Conservation (phyloP, 2,113 vertebrate genomes). For the Brachirus orientalis region DNA sequence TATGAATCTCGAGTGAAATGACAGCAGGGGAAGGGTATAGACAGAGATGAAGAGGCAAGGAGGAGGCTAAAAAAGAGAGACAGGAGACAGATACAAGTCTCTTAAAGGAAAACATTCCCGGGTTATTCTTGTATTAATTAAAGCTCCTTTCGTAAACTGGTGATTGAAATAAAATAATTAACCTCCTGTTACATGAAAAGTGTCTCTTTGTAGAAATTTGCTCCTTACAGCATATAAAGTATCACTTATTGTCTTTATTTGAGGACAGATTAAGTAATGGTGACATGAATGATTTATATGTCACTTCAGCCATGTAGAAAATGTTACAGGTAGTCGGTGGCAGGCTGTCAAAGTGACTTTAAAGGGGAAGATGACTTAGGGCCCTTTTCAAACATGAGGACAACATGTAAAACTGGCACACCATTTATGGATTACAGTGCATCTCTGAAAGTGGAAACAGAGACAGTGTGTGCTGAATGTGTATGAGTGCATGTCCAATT, state of each 20-base stretch:
- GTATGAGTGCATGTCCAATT: constrained; percentile 65
- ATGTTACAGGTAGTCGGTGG: constrained; percentile 16
- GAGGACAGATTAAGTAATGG: not conserved
- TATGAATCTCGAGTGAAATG: constrained; percentile 41
- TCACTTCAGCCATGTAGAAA: constrained; percentile 3
- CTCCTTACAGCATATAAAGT: not conserved
- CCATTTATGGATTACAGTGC: constrained; percentile 42
- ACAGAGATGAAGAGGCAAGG: constrained; percentile 7
- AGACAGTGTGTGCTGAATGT: constrained; percentile 55
- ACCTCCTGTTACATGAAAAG: not conserved
- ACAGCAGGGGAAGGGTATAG: constrained; percentile 9
- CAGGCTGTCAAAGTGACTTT: constrained; percentile 22
- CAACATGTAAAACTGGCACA: constrained; percentile 43
- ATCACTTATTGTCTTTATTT: not conserved
- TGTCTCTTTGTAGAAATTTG: not conserved
- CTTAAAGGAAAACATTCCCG: not conserved
- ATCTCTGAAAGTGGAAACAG: constrained; percentile 58
- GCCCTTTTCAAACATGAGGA: constrained; percentile 37
- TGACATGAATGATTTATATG: constrained; percentile 9
- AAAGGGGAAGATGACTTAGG: constrained; percentile 8
- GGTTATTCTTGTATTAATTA: constrained; percentile 4
- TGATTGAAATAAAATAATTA: not conserved
- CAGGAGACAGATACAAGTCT: not conserved
- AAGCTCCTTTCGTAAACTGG: not conserved
- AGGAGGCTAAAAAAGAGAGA: constrained; percentile 15